phyloP scores from a whole-genome alignment of 2,113 vertebrate genomes.

The Brienomyrus longianalis region DNA sequence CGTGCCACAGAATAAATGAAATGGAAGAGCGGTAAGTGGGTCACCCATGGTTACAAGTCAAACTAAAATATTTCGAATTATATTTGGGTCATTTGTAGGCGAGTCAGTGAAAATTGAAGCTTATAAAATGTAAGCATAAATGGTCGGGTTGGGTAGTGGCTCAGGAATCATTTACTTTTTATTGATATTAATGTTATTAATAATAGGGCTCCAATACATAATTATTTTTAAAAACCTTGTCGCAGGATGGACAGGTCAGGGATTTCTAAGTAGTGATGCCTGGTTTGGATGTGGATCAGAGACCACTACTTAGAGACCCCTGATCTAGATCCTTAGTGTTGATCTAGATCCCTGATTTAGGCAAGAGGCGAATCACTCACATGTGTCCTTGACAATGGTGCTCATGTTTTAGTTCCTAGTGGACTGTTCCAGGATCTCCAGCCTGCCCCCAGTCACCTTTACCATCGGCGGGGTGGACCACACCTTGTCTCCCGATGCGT shows the following conservation, averaged over 20 bases:
- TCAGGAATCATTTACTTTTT: not conserved
- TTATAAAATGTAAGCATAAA: not conserved
- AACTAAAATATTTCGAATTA: not conserved
- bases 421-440: slow-evolving; percentile 62
- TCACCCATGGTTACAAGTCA: not conserved
- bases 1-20: not conserved
- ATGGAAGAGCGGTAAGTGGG: not conserved
- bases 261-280: no score
- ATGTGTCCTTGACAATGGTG: not conserved
- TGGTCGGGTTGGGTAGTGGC: not conserved
- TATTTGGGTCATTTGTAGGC: not conserved
- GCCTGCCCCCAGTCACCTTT: slow-evolving; percentile 66
- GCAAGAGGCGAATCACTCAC: not conserved
- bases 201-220: not conserved
- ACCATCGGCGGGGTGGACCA: slow-evolving; percentile 56
- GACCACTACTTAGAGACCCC: no score
- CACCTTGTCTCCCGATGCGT: slow-evolving; percentile 56
- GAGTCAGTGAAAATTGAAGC: not conserved
- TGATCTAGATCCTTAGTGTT: not conserved
- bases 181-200: not conserved
- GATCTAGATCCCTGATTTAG: not conserved
- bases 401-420: slow-evolving; percentile 51
- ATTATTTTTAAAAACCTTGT: not conserved
- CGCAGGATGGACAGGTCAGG: not conserved
- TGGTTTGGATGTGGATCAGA: not conserved